These are phyloP conservation scores for Nomada goodeniana DNA, from an alignment of 2,888 invertebrate species.

Conservation along the genomic window DNA sequence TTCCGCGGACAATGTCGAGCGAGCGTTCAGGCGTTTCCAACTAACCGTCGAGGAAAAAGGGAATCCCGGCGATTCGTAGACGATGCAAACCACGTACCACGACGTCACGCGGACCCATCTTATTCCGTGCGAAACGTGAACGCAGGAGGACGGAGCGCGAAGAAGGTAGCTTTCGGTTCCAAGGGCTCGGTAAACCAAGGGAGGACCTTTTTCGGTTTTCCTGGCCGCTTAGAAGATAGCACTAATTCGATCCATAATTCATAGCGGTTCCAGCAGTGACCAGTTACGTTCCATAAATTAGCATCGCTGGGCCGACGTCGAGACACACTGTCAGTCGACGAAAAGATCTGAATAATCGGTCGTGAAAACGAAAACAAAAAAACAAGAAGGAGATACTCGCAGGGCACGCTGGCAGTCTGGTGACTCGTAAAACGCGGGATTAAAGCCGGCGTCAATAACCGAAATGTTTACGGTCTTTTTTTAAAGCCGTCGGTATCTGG, in stretches of 20 bases:
- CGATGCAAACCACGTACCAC: slow-evolving; percentile 43
- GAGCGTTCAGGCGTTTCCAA: background rate
- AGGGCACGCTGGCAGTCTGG: background rate
- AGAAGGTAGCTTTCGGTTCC: background rate
- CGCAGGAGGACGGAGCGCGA: background rate
- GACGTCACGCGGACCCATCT: slow-evolving; percentile 20
- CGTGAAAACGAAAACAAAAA: too few relatives aligned
- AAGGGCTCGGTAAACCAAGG: slow-evolving; percentile 43
- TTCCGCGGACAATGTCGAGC: slow-evolving; percentile 17
- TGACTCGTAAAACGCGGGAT: slow-evolving; percentile 37
- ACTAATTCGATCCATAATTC: slow-evolving; percentile 78
- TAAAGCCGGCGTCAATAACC: too few relatives aligned
- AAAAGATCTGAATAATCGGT: background rate
- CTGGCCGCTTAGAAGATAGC: background rate
- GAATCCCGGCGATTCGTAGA: background rate
- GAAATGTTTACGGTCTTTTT: too few relatives aligned
- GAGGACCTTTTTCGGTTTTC: slow-evolving; percentile 24
- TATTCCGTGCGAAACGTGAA: background rate
- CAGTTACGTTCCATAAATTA: slow-evolving; percentile 72
- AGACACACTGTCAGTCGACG: background rate
- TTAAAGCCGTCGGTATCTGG: too few relatives aligned
- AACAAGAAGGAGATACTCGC: background rate
- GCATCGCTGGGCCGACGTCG: slow-evolving; percentile 49
- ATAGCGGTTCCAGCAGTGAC: slow-evolving; percentile 70
- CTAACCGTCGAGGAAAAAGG: background rate